Evolutionary conservation across 1,140 invertebrate genomes (phyloP).

Genomic region (Bombus picipes): DNA sequence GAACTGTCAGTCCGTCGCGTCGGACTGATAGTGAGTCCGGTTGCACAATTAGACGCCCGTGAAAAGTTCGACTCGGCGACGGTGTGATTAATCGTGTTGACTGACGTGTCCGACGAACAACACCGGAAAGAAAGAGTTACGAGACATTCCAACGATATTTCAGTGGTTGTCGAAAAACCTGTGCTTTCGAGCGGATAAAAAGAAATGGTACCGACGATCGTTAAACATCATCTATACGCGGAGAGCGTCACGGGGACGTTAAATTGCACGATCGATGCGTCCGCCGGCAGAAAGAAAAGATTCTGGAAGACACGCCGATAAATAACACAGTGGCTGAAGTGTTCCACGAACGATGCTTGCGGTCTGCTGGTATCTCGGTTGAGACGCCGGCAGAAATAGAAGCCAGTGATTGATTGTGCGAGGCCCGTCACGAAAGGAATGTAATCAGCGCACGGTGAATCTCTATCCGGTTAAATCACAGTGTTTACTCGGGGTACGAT

Average conservation of each 20-base stretch:
- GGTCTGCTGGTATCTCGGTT: conserved; percentile 1
- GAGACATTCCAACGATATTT: not conserved
- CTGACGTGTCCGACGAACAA: not conserved
- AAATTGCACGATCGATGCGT: not conserved
- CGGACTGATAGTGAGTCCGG: conserved; percentile 11
- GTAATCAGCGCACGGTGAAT: conserved; percentile 37
- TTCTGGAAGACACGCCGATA: not conserved
- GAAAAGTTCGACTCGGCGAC: not conserved
- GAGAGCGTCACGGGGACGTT: not conserved
- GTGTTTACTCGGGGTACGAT: conserved; percentile 28
- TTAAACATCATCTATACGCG: not conserved
- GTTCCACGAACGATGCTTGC: conserved; percentile 7
- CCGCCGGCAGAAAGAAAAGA: not conserved
- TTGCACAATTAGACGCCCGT: conserved; percentile 29
- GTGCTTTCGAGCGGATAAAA: not conserved
- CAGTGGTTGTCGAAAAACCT: no score
- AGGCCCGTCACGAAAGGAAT: conserved; percentile 26
- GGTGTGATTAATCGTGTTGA: conserved; percentile 7
- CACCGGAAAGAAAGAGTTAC: not conserved
- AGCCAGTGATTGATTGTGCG: conserved; percentile 30
- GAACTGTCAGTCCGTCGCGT: conserved; percentile 19
- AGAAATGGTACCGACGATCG: not conserved
- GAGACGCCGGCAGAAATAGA: conserved; percentile 41
- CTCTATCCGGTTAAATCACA: conserved; percentile 24
- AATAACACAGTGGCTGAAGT: not conserved